A percentile compares a stretch with the other conserved stretches of the same genome.
Evolutionary conservation across 2,113 vertebrate species (phyloP).

Genomic region (Psittacula cyanocephala): DNA sequence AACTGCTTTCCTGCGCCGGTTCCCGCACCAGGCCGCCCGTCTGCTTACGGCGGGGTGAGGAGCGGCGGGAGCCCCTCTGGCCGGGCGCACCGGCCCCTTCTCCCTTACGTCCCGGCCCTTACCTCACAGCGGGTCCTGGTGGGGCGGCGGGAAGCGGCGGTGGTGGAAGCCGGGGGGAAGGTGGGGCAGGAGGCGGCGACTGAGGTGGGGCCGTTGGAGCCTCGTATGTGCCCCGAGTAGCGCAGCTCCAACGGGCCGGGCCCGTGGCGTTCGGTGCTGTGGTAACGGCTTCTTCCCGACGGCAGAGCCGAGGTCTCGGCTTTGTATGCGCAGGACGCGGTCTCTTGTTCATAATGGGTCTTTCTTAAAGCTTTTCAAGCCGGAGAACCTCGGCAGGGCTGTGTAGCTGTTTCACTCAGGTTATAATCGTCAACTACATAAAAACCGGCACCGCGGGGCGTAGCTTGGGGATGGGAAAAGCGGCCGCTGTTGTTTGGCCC

Average conservation of each 20-base stretch:
- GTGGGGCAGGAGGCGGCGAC: no score
- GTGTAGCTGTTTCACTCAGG: accelerated
- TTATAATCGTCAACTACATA: accelerated
- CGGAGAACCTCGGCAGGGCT: accelerated
- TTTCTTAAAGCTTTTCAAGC: accelerated
- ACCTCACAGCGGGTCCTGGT: no score
- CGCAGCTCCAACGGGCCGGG: accelerated
- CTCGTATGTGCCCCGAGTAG: accelerated
- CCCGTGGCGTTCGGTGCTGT: no score
- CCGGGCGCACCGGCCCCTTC: no score
- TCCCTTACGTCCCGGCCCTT: not conserved
- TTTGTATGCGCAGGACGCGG: accelerated
- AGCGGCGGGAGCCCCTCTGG: no score
- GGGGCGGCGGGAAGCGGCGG: no score
- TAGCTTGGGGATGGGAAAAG: accelerated
- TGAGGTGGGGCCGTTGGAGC: not conserved
- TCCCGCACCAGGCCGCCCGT: not conserved
- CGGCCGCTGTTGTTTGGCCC: accelerated
- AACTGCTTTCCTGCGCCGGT: not conserved
- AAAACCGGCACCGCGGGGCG: accelerated
- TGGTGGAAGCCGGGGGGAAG: not conserved
- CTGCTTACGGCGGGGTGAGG: no score
- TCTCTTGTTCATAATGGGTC: accelerated
- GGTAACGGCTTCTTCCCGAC: not conserved
- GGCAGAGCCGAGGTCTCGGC: not conserved